Evolutionary conservation across 1,140 invertebrate genomes (phyloP).

Genomic region (Hirudo medicinalis): DNA sequence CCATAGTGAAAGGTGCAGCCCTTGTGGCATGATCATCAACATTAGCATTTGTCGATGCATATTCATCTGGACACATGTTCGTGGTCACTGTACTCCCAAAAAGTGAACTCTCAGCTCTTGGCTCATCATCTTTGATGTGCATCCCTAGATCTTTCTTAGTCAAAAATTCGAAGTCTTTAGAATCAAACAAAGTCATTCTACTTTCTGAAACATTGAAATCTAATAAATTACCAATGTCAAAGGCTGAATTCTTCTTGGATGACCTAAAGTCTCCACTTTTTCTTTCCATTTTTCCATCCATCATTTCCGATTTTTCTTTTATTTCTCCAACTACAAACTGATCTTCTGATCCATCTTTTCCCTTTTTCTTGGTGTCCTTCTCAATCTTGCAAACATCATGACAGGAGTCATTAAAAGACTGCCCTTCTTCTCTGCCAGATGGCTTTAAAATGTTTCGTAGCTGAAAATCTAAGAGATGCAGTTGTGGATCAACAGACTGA

Average conservation of each 20-base stretch:
- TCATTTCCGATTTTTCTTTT: neutral
- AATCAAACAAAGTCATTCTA: slow-evolving; percentile 5
- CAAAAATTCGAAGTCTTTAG: neutral
- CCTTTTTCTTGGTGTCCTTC: neutral
- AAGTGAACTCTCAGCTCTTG: neutral
- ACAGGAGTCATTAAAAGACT: neutral
- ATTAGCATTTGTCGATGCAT: slow-evolving; percentile 24
- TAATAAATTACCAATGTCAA: neutral
- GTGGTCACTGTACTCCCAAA: slow-evolving; percentile 31
- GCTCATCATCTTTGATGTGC: neutral
- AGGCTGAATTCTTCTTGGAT: neutral
- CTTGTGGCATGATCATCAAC: slow-evolving; percentile 35
- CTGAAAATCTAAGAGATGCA: slow-evolving; percentile 28
- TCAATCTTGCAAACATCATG: neutral
- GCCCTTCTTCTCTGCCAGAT: slow-evolving; percentile 16
- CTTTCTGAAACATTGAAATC: neutral
- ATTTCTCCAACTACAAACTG: neutral
- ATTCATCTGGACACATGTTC: slow-evolving; percentile 24
- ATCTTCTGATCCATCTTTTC: slow-evolving; percentile 6
- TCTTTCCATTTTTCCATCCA: slow-evolving; percentile 14
- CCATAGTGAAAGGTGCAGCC: slow-evolving; percentile 38
- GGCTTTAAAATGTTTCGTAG: slow-evolving; percentile 29
- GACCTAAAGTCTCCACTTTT: neutral
- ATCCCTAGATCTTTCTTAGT: neutral
- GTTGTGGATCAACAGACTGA: slow-evolving; percentile 22